Evolutionary conservation across 2,888 invertebrate species (phyloP).

Genomic region (Taphrorychus bicolor): DNA sequence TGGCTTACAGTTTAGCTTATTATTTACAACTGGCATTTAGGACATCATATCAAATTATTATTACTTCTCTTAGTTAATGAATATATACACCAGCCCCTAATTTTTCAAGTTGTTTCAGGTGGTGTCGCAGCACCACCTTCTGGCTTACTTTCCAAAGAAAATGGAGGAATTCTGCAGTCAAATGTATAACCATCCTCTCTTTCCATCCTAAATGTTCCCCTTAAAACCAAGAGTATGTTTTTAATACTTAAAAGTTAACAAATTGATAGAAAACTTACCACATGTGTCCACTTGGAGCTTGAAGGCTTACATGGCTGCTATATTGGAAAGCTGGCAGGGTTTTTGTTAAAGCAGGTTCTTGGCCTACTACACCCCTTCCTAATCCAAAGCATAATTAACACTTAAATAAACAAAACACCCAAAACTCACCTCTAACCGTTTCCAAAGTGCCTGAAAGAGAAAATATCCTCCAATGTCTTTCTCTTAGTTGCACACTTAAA

Average conservation of each 20-base stretch:
- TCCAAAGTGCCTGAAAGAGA: slow-evolving; percentile 92
- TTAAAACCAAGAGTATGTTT: slow-evolving; percentile 54
- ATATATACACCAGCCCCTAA: neutral
- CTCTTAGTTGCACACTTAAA: slow-evolving; percentile 88
- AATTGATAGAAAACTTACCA: slow-evolving; percentile 68
- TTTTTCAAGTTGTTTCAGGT: slow-evolving; percentile 48
- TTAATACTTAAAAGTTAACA: slow-evolving; percentile 10
- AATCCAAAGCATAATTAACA: neutral
- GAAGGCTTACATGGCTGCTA: slow-evolving; percentile 95
- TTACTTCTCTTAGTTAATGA: neutral
- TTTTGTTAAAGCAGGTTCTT: slow-evolving; percentile 91
- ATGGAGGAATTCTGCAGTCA: slow-evolving; percentile 97
- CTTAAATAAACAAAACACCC: neutral
- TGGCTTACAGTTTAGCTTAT: neutral
- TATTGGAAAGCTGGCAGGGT: slow-evolving; percentile 96
- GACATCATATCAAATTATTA: no score
- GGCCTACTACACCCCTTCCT: slow-evolving; percentile 91
- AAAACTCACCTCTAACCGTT: slow-evolving; percentile 78
- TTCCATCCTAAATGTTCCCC: slow-evolving; percentile 98
- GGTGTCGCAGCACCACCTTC: slow-evolving; percentile 66
- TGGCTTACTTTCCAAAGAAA: slow-evolving; percentile 93
- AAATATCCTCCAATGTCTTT: slow-evolving; percentile 98
- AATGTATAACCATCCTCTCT: slow-evolving; percentile 96
- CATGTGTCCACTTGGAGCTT: slow-evolving; percentile 98
- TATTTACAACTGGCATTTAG: neutral